These are phyloP conservation scores for Drosophila malerkotliana DNA, from an alignment of 1,140 invertebrate species.

Conservation along the genomic window DNA sequence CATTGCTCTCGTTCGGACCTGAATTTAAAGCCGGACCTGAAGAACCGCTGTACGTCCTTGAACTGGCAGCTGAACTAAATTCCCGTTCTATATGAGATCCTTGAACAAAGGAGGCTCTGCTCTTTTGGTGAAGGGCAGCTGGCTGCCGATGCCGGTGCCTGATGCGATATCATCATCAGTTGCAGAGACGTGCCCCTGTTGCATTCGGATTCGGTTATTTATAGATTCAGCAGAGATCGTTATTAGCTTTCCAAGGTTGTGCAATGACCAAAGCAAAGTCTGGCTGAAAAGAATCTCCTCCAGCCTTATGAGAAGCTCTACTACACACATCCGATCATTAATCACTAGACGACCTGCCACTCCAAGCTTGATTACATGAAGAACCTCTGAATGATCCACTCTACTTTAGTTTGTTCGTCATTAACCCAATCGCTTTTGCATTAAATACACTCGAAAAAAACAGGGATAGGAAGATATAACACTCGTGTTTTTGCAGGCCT, in stretches of 20 bases:
- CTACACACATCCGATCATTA: constrained; percentile 40
- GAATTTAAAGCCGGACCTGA: constrained; percentile 50
- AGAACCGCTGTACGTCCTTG: constrained; percentile 80
- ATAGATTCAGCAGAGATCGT: constrained; percentile 56
- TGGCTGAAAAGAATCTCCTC: constrained; percentile 46
- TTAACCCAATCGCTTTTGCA: constrained; percentile 31
- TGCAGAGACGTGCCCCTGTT: constrained; percentile 52
- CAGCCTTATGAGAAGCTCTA: constrained; percentile 5
- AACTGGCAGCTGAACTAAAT: constrained; percentile 73
- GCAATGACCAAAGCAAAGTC: constrained; percentile 67
- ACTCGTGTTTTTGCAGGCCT: neutral
- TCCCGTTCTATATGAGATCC: constrained; percentile 68
- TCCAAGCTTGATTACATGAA: constrained; percentile 46
- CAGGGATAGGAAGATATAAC: too few species aligned
- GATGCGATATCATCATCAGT: constrained; percentile 37
- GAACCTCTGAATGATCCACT: constrained; percentile 45
- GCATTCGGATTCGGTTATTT: constrained; percentile 55
- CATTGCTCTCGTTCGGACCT: constrained; percentile 24
- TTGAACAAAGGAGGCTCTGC: constrained; percentile 49
- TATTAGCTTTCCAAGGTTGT: constrained; percentile 71
- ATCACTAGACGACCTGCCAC: constrained; percentile 37
- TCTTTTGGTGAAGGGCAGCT: constrained; percentile 69
- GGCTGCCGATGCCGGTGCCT: constrained; percentile 40
- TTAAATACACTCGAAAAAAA: constrained; percentile 9
- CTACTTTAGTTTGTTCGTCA: constrained; percentile 38